Percentiles rank a stretch among this genome's conserved stretches.
Evolutionary conservation across 30 jellyfish, hydroid and myxozoan genomes (phyloP).

Genomic region (Aurelia coerulea): DNA sequence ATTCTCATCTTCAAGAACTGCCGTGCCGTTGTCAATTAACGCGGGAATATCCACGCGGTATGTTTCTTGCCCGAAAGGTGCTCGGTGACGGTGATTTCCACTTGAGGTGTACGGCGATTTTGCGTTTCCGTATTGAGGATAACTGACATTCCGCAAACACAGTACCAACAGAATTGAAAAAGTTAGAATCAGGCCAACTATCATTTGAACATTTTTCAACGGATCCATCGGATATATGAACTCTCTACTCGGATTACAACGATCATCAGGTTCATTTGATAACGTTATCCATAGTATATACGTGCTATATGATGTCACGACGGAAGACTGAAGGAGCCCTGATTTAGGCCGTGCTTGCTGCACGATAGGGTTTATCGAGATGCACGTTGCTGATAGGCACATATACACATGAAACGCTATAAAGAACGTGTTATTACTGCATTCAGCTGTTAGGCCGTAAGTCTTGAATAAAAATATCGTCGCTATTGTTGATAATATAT

Average conservation of each 20-base stretch:
- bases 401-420: conserved; percentile 88
- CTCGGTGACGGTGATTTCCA: conserved; percentile 1
- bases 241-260: conserved; percentile 87
- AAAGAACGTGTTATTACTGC: conserved; percentile 84
- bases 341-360: conserved; percentile 94
- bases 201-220: conserved; percentile 66
- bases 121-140: conserved; percentile 90
- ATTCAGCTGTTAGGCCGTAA: conserved; percentile 80
- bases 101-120: conserved; percentile 6
- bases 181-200: conserved; percentile 66
- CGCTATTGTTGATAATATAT: conserved; percentile 39
- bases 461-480: conserved; percentile 61
- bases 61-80: not conserved
- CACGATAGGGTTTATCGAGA: conserved; percentile 88
- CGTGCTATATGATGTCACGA: conserved; percentile 86
- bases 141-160: conserved; percentile 61
- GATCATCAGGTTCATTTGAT: conserved; percentile 94
- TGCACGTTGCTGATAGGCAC: conserved; percentile 93
- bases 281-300: conserved; percentile 83
- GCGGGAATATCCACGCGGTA: not conserved
- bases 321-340: conserved; percentile 92
- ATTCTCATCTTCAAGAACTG: conserved; percentile 81
- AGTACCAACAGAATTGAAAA: conserved; percentile 50
- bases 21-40: not conserved
- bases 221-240: conserved; percentile 88